Conservation (phyloP, 2,888 invertebrate genomes). For the Eugnorisma glareosa region DNA sequence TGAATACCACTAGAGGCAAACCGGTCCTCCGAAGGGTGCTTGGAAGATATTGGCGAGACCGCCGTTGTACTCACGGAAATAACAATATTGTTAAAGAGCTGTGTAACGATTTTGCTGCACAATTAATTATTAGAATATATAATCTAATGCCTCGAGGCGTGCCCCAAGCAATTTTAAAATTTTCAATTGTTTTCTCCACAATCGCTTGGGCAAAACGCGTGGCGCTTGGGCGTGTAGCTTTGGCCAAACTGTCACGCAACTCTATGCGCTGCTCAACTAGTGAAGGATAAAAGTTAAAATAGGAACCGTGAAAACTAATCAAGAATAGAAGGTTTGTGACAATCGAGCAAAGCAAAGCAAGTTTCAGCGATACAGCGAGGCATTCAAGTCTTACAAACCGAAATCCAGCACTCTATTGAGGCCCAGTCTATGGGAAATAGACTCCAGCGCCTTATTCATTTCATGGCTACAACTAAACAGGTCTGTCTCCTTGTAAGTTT, state of each 20-base stretch:
- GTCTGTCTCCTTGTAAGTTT: slow-evolving; percentile 90
- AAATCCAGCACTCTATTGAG: slow-evolving; percentile 87
- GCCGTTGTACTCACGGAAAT: neutral
- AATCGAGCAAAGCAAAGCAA: slow-evolving; percentile 81
- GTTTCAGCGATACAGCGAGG: slow-evolving; percentile 63
- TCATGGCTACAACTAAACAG: slow-evolving; percentile 89
- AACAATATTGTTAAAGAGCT: neutral
- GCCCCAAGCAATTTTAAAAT: neutral
- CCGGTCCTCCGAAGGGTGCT: neutral
- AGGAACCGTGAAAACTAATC: slow-evolving; percentile 7
- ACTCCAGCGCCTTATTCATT: slow-evolving; percentile 90
- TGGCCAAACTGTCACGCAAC: neutral
- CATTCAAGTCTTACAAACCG: slow-evolving; percentile 84
- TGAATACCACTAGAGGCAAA: neutral
- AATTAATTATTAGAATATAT: no score
- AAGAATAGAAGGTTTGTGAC: slow-evolving; percentile 33
- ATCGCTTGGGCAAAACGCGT: neutral
- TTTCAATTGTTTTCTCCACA: neutral
- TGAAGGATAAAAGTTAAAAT: neutral
- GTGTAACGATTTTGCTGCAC: neutral
- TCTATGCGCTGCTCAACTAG: slow-evolving; percentile 17
- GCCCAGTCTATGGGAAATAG: slow-evolving; percentile 91
- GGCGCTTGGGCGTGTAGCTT: neutral
- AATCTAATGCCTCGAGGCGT: no score
- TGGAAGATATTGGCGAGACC: neutral